These are phyloP conservation scores for Psammodynastes pulverulentus DNA, from an alignment of 2,113 vertebrate genomes.

Conservation along the genomic window DNA sequence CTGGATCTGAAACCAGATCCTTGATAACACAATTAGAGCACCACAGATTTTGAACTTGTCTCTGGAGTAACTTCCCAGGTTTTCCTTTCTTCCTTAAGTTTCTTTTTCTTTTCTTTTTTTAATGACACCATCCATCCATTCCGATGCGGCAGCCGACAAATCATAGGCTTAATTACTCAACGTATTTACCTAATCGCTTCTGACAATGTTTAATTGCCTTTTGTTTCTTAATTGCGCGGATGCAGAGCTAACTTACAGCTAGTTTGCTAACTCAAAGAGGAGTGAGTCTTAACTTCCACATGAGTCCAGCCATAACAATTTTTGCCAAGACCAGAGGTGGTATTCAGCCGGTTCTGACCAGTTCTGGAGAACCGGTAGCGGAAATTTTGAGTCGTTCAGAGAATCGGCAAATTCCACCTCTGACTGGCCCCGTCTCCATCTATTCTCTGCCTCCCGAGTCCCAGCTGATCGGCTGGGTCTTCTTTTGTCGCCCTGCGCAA, in stretches of 20 bases:
- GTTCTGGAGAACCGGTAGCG: too few species aligned
- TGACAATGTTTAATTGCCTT: conserved; percentile 25
- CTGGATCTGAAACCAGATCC: too few species aligned
- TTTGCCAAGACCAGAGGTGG: too few species aligned
- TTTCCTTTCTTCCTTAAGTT: not conserved
- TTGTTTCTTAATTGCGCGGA: conserved; percentile 18
- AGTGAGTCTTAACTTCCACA: not conserved
- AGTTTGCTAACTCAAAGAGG: not conserved
- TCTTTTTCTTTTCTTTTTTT: too few species aligned
- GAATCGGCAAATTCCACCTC: too few species aligned
- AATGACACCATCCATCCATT: not conserved
- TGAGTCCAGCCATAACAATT: not conserved
- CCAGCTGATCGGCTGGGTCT: too few species aligned
- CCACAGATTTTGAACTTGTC: not conserved
- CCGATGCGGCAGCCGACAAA: not conserved
- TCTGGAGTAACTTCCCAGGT: not conserved
- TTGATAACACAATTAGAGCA: not conserved
- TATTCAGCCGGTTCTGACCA: too few species aligned
- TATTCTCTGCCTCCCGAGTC: too few species aligned
- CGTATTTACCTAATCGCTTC: conserved; percentile 10
- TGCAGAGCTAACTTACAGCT: not conserved
- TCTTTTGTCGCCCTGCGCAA: too few species aligned
- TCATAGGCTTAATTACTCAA: conserved; percentile 22
- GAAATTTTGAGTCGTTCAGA: too few species aligned
- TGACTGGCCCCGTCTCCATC: too few species aligned